A percentile compares a stretch with the other conserved stretches of the same genome.
Conservation (phyloP, 2,797 vertebrate genomes). For the Pterois miles region DNA sequence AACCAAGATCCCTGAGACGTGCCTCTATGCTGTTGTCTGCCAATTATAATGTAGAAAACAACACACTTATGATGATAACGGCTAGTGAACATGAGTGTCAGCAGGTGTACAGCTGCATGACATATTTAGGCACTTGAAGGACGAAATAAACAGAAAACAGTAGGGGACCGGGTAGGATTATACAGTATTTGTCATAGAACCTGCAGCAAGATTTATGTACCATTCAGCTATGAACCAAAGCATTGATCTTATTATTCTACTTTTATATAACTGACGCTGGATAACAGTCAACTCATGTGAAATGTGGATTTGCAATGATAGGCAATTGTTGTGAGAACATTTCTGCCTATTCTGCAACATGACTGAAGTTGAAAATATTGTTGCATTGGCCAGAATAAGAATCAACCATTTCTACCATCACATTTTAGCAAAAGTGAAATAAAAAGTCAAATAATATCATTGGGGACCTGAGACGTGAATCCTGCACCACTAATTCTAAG, state of each 20-base stretch:
- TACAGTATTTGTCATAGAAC: neutral
- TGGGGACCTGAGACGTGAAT: neutral
- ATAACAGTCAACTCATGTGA: neutral
- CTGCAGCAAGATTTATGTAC: neutral
- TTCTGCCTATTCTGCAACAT: neutral
- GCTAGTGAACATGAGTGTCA: neutral
- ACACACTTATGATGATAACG: neutral
- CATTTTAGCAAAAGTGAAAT: neutral
- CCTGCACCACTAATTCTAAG: neutral
- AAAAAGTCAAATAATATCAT: neutral
- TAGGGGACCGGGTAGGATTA: neutral
- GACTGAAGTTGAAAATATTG: neutral
- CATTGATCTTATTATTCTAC: neutral
- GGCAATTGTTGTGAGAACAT: neutral
- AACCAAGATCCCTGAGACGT: constrained; percentile 88
- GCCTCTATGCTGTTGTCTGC: constrained; percentile 86
- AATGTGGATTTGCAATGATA: neutral
- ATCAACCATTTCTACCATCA: neutral
- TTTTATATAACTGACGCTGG: neutral
- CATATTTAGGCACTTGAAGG: neutral
- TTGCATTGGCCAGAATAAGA: neutral
- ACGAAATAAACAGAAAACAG: neutral
- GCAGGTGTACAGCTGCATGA: neutral
- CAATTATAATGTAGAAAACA: constrained; percentile 19
- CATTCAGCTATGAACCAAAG: neutral